A percentile compares a stretch with the other conserved stretches of the same genome.
phyloP scores from a whole-genome alignment of 2,888 invertebrate species.

The Lasioglossum zephyrum region DNA sequence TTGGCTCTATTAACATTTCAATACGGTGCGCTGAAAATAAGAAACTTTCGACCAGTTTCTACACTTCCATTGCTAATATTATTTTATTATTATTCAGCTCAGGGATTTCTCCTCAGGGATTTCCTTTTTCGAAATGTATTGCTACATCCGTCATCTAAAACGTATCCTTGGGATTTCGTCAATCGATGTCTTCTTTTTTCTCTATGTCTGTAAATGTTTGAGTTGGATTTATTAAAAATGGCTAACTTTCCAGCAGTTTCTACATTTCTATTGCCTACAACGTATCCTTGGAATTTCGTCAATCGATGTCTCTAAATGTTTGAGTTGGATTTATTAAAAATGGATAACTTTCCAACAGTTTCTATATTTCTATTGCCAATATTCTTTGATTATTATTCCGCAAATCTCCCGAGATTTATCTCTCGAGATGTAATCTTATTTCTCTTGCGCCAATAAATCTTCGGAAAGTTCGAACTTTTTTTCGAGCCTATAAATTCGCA shows the following conservation, averaged over 20 bases:
- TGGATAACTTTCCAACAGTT: background rate
- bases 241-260: background rate
- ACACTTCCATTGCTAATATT: background rate
- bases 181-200: background rate
- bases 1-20: background rate
- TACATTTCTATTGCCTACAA: background rate
- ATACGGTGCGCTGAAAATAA: background rate
- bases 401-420: background rate
- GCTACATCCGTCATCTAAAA: background rate
- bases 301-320: background rate
- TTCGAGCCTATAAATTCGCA: background rate
- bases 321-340: background rate
- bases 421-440: background rate
- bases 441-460: background rate
- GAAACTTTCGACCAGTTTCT: background rate
- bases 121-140: background rate
- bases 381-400: background rate
- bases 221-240: background rate
- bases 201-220: background rate
- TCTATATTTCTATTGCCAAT: background rate
- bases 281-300: background rate
- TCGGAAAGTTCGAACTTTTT: background rate
- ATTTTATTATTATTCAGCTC: background rate
- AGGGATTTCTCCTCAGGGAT: background rate
- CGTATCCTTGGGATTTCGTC: background rate